Evolutionary conservation across 1,140 invertebrate species (phyloP).

Genomic region (Thalassaphorura encarpata): DNA sequence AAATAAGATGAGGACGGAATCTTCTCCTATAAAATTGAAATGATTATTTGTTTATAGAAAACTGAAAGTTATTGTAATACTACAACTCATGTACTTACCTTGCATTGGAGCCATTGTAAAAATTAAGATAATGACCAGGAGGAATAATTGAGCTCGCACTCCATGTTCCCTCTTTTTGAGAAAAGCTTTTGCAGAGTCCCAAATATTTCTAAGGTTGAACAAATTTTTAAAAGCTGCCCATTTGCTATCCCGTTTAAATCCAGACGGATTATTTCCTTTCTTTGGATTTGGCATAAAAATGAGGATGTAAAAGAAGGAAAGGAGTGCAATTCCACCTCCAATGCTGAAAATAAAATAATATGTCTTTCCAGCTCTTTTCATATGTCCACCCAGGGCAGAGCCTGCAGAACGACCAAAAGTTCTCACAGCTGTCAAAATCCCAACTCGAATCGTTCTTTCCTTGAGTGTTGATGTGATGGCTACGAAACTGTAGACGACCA

Average conservation of each 20-base stretch:
- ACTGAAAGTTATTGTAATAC: neutral
- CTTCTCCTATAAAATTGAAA: constrained; percentile 14
- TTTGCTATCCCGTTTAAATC: constrained; percentile 2
- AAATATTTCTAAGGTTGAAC: constrained; percentile 21
- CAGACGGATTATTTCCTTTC: constrained; percentile 6
- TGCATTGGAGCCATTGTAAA: constrained; percentile 32
- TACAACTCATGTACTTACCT: constrained; percentile 19
- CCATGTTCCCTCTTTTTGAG: constrained; percentile 16
- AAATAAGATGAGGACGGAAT: constrained; percentile 14
- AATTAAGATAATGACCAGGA: constrained; percentile 21
- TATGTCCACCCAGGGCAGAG: constrained; percentile 11
- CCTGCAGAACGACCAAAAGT: constrained; percentile 18
- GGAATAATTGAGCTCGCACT: constrained; percentile 12
- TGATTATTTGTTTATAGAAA: neutral
- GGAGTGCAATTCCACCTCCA: constrained; percentile 20
- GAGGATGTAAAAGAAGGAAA: constrained; percentile 18
- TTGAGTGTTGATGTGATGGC: constrained; percentile 35
- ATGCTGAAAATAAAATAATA: constrained; percentile 28
- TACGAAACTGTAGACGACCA: constrained; percentile 40
- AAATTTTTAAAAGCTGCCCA: constrained; percentile 13
- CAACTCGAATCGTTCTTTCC: constrained; percentile 37
- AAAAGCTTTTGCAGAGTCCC: constrained; percentile 22
- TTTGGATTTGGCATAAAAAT: constrained; percentile 21
- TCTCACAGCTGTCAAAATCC: constrained; percentile 33
- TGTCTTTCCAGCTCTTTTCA: constrained; percentile 8